phyloP scores from a whole-genome alignment of 2,888 invertebrate species.

The Zygaena filipendulae region DNA sequence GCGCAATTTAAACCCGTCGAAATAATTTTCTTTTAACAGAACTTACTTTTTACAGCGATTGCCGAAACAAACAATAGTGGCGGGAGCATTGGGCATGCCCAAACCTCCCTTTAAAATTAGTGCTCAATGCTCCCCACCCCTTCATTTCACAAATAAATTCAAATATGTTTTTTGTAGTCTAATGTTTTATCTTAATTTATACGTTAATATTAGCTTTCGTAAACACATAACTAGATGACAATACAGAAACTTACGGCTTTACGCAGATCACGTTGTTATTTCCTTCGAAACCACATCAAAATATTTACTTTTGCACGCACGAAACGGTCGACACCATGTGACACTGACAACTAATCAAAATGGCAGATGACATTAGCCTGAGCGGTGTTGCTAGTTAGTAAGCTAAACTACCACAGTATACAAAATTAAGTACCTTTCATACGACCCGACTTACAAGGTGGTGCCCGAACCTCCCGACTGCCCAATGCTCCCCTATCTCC shows the following conservation, averaged over 20 bases:
- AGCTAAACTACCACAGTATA: conserved; percentile 8
- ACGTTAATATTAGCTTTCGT: conserved; percentile 9
- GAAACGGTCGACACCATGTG: conserved; percentile 6
- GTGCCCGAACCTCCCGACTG: conserved; percentile 13
- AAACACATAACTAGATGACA: conserved; percentile 8
- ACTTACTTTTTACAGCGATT: conserved; percentile 1
- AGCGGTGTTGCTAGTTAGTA: conserved; percentile 10
- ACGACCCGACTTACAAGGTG: conserved; percentile 7
- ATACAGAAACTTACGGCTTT: conserved; percentile 11
- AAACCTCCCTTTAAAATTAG: conserved; percentile 6
- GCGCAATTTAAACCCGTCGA: background rate
- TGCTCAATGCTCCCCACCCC: conserved; percentile 5
- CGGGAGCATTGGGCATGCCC: conserved; percentile 13
- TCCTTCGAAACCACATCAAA: conserved; percentile 11
- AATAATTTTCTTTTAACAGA: background rate
- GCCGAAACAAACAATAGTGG: conserved; percentile 3
- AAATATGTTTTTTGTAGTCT: conserved; percentile 8
- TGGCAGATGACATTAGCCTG: conserved; percentile 8
- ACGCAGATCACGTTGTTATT: conserved; percentile 10
- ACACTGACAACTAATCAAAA: conserved; percentile 8
- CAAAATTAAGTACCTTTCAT: conserved; percentile 8
- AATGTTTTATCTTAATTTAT: conserved; percentile 8
- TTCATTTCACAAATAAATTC: conserved; percentile 8
- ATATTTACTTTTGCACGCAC: conserved; percentile 14
- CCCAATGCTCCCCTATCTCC: conserved; percentile 11